Conservation (phyloP, 2,888 invertebrate genomes). For the Nemotelus nigrinus region DNA sequence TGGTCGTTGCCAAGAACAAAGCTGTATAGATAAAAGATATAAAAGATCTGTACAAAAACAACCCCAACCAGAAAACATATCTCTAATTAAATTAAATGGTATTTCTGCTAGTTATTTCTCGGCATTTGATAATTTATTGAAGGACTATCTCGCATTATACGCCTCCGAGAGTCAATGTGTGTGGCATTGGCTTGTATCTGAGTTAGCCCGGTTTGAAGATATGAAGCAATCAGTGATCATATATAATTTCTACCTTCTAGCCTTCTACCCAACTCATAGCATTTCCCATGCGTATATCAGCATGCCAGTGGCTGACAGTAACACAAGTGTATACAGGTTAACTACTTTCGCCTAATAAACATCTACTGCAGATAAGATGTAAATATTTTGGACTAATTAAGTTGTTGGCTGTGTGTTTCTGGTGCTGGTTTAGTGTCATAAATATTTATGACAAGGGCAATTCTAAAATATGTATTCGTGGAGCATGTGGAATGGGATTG, state of each 20-base stretch:
- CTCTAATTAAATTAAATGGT: constrained; percentile 42
- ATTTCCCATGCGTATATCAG: neutral
- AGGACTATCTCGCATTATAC: constrained; percentile 45
- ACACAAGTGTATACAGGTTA: constrained; percentile 32
- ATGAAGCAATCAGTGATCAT: too few relatives aligned
- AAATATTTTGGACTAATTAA: constrained; percentile 47
- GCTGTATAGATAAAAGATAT: constrained; percentile 30
- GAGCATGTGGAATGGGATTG: neutral
- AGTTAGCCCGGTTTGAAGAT: constrained; percentile 7
- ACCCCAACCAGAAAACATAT: constrained; percentile 33
- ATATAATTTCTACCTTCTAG: too few relatives aligned
- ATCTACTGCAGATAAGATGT: constrained; percentile 40
- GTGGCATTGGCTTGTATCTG: constrained; percentile 23
- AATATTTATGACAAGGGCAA: constrained; percentile 42
- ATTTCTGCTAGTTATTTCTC: constrained; percentile 35
- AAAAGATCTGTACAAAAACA: neutral
- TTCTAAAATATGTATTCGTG: constrained; percentile 3
- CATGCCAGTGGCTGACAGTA: too few relatives aligned
- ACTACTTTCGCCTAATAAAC: constrained; percentile 37
- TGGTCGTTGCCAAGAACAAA: neutral
- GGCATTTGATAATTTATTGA: constrained; percentile 44
- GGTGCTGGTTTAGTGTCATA: constrained; percentile 31
- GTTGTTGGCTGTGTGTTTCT: constrained; percentile 44
- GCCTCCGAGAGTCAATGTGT: constrained; percentile 35
- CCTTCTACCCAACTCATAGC: neutral